phyloP scores from a whole-genome alignment of 2,797 vertebrate genomes.

The Borostomias antarcticus region DNA sequence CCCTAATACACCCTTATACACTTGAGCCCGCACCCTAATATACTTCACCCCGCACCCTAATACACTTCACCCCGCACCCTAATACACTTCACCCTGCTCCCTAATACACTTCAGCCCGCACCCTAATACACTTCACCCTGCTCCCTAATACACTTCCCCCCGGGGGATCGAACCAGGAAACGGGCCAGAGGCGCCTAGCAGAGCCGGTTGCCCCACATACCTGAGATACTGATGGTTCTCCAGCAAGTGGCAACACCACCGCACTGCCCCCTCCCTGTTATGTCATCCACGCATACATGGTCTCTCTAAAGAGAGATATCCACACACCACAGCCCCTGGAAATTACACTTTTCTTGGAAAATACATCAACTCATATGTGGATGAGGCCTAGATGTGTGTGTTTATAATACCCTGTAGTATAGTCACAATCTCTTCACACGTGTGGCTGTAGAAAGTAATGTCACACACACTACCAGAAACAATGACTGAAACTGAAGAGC shows the following conservation, averaged over 20 bases:
- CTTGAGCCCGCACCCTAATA: too few species aligned
- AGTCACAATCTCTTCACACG: not conserved
- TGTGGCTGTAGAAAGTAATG: constrained; percentile 37
- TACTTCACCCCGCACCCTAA: too few species aligned
- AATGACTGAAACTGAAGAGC: constrained; percentile 81
- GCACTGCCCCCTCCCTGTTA: constrained; percentile 47
- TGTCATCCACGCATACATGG: constrained; percentile 40
- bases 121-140: not conserved
- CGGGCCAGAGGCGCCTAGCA: constrained; percentile 23
- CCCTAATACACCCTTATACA: too few species aligned
- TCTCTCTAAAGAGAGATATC: constrained; percentile 13
- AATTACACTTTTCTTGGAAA: not conserved
- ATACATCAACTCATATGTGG: not conserved
- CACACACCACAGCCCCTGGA: constrained; percentile 7
- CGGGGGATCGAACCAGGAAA: constrained; percentile 32
- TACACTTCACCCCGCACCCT: too few species aligned
- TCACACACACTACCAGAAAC: constrained; percentile 85
- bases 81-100: too few species aligned
- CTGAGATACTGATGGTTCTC: constrained; percentile 60
- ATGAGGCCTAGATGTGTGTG: not conserved
- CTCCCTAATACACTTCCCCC: constrained; percentile 3
- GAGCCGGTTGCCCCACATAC: constrained; percentile 77
- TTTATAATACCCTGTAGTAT: not conserved
- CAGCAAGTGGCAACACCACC: constrained; percentile 67
- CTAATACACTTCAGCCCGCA: too few species aligned